These are phyloP conservation scores for Trichoplusia ni DNA, from an alignment of 1,140 invertebrate species.

Conservation along the genomic window DNA sequence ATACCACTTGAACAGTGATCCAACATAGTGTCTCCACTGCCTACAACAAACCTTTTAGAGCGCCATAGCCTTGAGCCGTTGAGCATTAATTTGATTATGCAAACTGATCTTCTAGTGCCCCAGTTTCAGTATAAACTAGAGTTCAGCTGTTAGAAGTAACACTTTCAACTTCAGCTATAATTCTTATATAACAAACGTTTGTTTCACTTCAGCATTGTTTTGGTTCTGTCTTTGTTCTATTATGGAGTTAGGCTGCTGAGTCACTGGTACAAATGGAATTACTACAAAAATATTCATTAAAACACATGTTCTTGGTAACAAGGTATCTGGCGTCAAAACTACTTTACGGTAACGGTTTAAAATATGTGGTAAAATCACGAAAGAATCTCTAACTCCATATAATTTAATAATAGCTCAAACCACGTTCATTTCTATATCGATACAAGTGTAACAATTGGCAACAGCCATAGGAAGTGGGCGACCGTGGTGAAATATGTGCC, in stretches of 20 bases:
- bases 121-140: slow-evolving; percentile 16
- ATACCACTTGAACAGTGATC: not conserved
- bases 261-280: not conserved
- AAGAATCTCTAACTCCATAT: not conserved
- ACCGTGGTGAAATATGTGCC: slow-evolving; percentile 45
- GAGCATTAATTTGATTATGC: slow-evolving; percentile 31
- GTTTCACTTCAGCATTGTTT: not conserved
- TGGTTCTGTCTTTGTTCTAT: not conserved
- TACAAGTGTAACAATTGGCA: slow-evolving; percentile 61
- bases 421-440: slow-evolving; percentile 35
- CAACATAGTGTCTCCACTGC: not conserved
- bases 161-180: slow-evolving; percentile 8
- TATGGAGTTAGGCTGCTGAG: not conserved
- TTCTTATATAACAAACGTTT: not conserved
- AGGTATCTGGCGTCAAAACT: too few species aligned
- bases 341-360: not conserved
- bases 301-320: too few species aligned
- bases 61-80: slow-evolving; percentile 22
- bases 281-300: not conserved
- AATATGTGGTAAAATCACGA: not conserved
- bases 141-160: not conserved
- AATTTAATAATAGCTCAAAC: slow-evolving; percentile 51
- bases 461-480: slow-evolving; percentile 57
- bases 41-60: slow-evolving; percentile 20
- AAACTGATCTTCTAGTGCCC: slow-evolving; percentile 32